Evolutionary conservation across 2,888 invertebrate species (phyloP).

Genomic region (Apantesis nais): DNA sequence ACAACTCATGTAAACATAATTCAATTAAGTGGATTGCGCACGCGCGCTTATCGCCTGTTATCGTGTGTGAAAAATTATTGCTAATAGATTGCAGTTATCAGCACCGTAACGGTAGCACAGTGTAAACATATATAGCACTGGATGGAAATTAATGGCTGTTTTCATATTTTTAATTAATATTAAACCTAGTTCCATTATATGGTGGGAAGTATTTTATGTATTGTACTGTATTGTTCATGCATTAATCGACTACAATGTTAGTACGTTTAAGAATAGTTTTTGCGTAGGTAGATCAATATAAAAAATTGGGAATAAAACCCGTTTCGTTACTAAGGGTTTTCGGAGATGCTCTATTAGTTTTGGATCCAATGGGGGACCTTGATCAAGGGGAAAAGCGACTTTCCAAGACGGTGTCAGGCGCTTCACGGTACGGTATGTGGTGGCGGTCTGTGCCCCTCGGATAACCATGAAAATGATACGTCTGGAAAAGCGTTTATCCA

Average conservation of each 20-base stretch:
- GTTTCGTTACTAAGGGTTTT: too few species aligned
- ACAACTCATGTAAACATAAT: slow-evolving; percentile 73
- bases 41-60: slow-evolving; percentile 63
- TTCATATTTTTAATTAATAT: slow-evolving; percentile 25
- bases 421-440: too few species aligned
- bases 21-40: slow-evolving; percentile 72
- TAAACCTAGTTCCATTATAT: slow-evolving; percentile 20
- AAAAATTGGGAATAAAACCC: too few species aligned
- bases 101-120: slow-evolving; percentile 35
- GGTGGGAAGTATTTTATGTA: slow-evolving; percentile 12
- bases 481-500: too few species aligned
- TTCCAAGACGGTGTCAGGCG: too few species aligned
- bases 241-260: background rate
- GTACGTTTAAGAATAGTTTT: background rate
- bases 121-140: slow-evolving; percentile 43
- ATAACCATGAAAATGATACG: too few species aligned
- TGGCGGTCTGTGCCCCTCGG: too few species aligned
- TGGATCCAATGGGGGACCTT: too few species aligned
- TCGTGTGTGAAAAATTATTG: slow-evolving; percentile 61
- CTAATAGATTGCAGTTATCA: slow-evolving; percentile 68
- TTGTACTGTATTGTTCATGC: slow-evolving; percentile 5
- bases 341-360: too few species aligned
- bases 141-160: slow-evolving; percentile 42
- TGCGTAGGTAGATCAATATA: too few species aligned
- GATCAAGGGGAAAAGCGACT: too few species aligned